phyloP scores from a whole-genome alignment of 2,888 invertebrate genomes.

The Bhutanitis thaidina region DNA sequence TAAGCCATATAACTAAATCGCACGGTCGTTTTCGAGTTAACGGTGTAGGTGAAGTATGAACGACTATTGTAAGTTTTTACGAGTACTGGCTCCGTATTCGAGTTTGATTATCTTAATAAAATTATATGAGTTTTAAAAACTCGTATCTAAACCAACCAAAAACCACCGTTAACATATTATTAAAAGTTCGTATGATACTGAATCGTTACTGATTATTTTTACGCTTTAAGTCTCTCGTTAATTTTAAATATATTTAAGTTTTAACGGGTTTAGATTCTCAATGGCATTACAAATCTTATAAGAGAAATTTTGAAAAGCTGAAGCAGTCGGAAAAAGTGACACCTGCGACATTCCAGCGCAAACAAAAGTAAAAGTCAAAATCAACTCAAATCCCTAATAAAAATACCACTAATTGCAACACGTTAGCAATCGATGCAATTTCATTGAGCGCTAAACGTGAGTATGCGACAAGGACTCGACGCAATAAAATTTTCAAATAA shows the following conservation, averaged over 20 bases:
- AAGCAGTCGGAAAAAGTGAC: conserved; percentile 29
- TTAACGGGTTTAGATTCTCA: conserved; percentile 13
- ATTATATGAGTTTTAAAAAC: no score
- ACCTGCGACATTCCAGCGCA: conserved; percentile 44
- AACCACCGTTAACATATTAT: no score
- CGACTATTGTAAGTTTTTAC: no score
- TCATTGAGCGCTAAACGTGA: conserved; percentile 75
- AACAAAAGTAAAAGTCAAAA: conserved; percentile 51
- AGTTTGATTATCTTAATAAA: no score
- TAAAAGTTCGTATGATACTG: no score
- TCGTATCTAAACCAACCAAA: no score
- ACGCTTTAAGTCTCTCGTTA: no score
- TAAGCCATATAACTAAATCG: no score
- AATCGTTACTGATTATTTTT: no score
- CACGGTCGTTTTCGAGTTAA: no score
- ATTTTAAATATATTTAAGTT: neutral
- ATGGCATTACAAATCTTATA: conserved; percentile 14
- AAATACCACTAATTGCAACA: conserved; percentile 69
- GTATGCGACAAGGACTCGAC: conserved; percentile 57
- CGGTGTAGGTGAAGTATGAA: no score
- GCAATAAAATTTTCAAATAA: conserved; percentile 44
- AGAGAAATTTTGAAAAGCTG: conserved; percentile 14
- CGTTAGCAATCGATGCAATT: conserved; percentile 72
- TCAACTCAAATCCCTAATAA: conserved; percentile 63
- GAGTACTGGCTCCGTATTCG: no score